Conservation (phyloP, 2,113 vertebrate species). For the Pteruthius melanotis region DNA sequence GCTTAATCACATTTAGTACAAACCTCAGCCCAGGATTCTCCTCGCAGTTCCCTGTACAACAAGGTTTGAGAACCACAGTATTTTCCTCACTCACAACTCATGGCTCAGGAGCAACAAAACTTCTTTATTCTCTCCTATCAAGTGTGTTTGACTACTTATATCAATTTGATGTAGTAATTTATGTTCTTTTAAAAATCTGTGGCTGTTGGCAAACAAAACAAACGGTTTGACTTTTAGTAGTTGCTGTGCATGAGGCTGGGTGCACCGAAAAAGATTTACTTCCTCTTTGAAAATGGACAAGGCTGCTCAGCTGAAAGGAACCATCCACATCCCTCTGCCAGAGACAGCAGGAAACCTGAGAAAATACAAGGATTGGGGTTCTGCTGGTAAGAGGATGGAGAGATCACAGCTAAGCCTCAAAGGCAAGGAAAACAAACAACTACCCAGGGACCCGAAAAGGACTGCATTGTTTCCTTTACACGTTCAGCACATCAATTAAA, state of each 20-base stretch:
- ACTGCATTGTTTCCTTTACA: not conserved
- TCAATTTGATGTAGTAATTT: not conserved
- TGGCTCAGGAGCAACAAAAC: not conserved
- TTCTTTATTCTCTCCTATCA: not conserved
- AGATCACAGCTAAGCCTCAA: not conserved
- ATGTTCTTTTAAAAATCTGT: not conserved
- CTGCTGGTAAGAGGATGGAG: not conserved
- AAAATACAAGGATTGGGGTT: not conserved
- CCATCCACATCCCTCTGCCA: not conserved
- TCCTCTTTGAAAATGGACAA: not conserved
- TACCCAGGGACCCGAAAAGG: not conserved
- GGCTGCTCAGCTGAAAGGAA: not conserved
- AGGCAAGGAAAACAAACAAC: not conserved
- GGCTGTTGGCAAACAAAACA: not conserved
- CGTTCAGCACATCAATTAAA: not conserved
- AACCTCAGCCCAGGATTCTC: not conserved
- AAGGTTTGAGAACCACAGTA: not conserved
- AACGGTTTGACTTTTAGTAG: not conserved
- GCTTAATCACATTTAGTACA: not conserved
- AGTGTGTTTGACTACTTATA: not conserved
- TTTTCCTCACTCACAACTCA: not conserved
- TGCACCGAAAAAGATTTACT: not conserved
- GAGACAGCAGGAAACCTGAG: not conserved
- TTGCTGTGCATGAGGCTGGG: not conserved
- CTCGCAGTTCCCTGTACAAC: not conserved